Conservation (phyloP, 2,113 vertebrate genomes). For the Taurulus bubalis region DNA sequence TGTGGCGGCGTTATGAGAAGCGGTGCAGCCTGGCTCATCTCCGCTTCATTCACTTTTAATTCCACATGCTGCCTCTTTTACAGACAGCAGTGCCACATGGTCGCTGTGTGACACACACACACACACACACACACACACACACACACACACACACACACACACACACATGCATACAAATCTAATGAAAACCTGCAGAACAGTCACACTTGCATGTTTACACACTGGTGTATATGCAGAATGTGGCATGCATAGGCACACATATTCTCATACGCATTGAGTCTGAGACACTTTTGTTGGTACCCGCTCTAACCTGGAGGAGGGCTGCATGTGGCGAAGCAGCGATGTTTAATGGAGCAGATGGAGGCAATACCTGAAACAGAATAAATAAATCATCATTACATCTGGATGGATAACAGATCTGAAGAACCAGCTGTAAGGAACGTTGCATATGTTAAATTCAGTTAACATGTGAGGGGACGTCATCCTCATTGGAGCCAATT, state of each 20-base stretch:
- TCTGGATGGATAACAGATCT: conserved; percentile 57
- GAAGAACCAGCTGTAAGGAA: conserved; percentile 44
- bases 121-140: conserved; percentile 17
- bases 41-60: conserved; percentile 80
- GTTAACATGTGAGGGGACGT: conserved; percentile 39
- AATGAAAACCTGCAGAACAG: conserved; percentile 29
- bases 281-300: neutral
- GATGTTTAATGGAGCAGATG: conserved; percentile 62
- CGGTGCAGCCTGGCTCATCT: conserved; percentile 57
- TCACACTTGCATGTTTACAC: neutral
- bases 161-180: conserved; percentile 24
- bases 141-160: conserved; percentile 20
- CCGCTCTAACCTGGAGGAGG: conserved; percentile 39
- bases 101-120: conserved; percentile 21
- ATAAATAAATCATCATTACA: conserved; percentile 68
- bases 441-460: conserved; percentile 54
- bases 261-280: neutral
- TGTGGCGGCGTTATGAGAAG: conserved; percentile 59
- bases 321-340: neutral
- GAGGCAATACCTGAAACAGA: conserved; percentile 52
- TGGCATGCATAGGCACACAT: neutral
- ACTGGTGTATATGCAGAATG: neutral
- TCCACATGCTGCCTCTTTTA: conserved; percentile 74
- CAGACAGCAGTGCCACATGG: conserved; percentile 41
- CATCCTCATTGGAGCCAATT: conserved; percentile 71